These are phyloP conservation scores for Achroia grisella DNA, from an alignment of 1,140 invertebrate genomes.

Conservation along the genomic window DNA sequence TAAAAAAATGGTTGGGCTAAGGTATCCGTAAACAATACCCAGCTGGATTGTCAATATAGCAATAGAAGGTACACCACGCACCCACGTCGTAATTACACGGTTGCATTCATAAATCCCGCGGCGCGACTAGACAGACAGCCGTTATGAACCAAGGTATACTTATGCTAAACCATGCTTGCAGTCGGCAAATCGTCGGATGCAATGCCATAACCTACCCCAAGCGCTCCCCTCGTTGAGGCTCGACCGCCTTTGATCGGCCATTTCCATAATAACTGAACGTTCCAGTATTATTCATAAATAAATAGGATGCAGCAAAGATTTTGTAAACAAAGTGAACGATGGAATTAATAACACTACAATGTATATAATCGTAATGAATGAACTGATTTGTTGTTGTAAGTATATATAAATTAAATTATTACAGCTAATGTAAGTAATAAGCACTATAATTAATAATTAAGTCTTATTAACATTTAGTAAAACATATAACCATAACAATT, in stretches of 20 bases:
- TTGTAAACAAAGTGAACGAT: conserved; percentile 10
- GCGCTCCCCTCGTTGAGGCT: conserved; percentile 57
- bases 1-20: too few relatives aligned
- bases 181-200: conserved; percentile 54
- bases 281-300: conserved; percentile 24
- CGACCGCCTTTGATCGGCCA: conserved; percentile 57
- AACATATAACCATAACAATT: too few relatives aligned
- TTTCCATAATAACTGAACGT: conserved; percentile 60
- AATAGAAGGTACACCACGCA: conserved; percentile 8
- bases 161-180: conserved; percentile 64
- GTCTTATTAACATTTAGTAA: too few relatives aligned
- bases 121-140: conserved; percentile 55
- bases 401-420: not conserved
- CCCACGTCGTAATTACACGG: conserved; percentile 45
- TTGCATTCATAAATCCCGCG: conserved; percentile 57
- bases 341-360: conserved; percentile 2
- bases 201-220: conserved; percentile 67
- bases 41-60: not conserved
- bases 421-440: too few relatives aligned
- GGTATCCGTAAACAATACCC: conserved; percentile 29
- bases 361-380: not conserved
- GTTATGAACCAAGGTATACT: conserved; percentile 46
- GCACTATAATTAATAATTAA: too few relatives aligned
- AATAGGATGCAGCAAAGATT: conserved; percentile 7
- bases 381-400: conserved; percentile 1